Evolutionary conservation across 2,113 vertebrate genomes (phyloP).

Genomic region (Synchiropus splendidus): DNA sequence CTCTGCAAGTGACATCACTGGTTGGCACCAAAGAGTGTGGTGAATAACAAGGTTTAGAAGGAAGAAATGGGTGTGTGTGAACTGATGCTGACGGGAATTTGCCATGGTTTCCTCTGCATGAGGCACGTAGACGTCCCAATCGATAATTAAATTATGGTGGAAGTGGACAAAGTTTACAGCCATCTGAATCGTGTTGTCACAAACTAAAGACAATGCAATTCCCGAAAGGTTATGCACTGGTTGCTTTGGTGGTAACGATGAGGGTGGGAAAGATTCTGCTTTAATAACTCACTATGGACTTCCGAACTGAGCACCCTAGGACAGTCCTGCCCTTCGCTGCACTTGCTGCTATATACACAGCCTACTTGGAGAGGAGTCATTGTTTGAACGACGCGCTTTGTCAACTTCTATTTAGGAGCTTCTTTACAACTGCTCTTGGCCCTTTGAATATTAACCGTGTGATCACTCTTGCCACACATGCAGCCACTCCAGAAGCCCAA

Average conservation of each 20-base stretch:
- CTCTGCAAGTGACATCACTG: slow-evolving; percentile 65
- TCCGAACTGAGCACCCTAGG: slow-evolving; percentile 57
- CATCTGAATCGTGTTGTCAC: too few relatives aligned
- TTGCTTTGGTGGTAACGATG: slow-evolving; percentile 22
- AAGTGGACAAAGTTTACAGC: too few relatives aligned
- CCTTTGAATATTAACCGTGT: slow-evolving; percentile 73
- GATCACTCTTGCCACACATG: slow-evolving; percentile 70
- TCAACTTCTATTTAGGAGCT: slow-evolving; percentile 62
- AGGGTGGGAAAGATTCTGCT: slow-evolving; percentile 41
- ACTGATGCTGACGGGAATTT: slow-evolving; percentile 43
- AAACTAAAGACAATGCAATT: background rate
- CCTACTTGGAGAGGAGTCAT: slow-evolving; percentile 55
- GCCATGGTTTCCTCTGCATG: slow-evolving; percentile 33
- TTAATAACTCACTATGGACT: slow-evolving; percentile 56
- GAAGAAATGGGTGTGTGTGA: slow-evolving; percentile 37
- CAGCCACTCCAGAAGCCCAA: slow-evolving; percentile 43
- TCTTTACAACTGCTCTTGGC: slow-evolving; percentile 54
- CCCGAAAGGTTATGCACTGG: slow-evolving; percentile 9
- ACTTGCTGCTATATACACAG: slow-evolving; percentile 56
- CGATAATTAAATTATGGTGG: slow-evolving; percentile 5
- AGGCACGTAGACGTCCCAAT: slow-evolving; percentile 39
- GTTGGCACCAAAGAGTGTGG: slow-evolving; percentile 53
- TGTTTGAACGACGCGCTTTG: slow-evolving; percentile 62
- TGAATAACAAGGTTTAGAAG: slow-evolving; percentile 65
- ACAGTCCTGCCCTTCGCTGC: slow-evolving; percentile 41